Percentiles rank a stretch among this genome's conserved stretches.
Evolutionary conservation across 2,888 invertebrate species (phyloP).

Genomic region (Ichneumoninae sp.): DNA sequence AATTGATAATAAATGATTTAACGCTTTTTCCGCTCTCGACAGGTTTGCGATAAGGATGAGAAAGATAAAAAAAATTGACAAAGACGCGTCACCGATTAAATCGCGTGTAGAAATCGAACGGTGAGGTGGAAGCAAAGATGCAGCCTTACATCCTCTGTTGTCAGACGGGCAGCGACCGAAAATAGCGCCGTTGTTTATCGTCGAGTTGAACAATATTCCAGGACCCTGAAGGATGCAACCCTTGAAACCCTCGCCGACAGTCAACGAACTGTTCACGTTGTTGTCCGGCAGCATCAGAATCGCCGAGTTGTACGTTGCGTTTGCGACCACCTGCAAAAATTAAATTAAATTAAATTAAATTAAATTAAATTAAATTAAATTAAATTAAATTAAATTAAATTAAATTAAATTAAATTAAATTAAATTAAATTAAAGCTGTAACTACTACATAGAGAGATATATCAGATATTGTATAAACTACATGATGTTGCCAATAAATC

Average conservation of each 20-base stretch:
- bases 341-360: conserved; percentile 79
- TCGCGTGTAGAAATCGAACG: not conserved
- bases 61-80: conserved; percentile 14
- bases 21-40: conserved; percentile 10
- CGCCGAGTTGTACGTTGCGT: conserved; percentile 91
- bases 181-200: conserved; percentile 88
- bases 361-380: too few relatives aligned
- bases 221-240: conserved; percentile 95
- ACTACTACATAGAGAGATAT: too few relatives aligned
- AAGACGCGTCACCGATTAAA: conserved; percentile 26
- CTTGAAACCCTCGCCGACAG: conserved; percentile 92
- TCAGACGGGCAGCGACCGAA: conserved; percentile 92
- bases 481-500: too few relatives aligned
- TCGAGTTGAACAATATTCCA: conserved; percentile 90
- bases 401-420: conserved; percentile 74
- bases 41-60: conserved; percentile 7
- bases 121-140: conserved; percentile 11
- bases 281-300: conserved; percentile 90
- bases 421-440: too few relatives aligned
- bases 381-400: conserved; percentile 69
- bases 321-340: conserved; percentile 88
- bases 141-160: conserved; percentile 88
- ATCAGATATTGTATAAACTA: too few relatives aligned
- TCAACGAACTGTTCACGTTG: conserved; percentile 89
- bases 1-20: conserved; percentile 16